Evolutionary conservation across 64 coral and sea anemone species (phyloP).

Genomic region (Cladopsammia gracilis): DNA sequence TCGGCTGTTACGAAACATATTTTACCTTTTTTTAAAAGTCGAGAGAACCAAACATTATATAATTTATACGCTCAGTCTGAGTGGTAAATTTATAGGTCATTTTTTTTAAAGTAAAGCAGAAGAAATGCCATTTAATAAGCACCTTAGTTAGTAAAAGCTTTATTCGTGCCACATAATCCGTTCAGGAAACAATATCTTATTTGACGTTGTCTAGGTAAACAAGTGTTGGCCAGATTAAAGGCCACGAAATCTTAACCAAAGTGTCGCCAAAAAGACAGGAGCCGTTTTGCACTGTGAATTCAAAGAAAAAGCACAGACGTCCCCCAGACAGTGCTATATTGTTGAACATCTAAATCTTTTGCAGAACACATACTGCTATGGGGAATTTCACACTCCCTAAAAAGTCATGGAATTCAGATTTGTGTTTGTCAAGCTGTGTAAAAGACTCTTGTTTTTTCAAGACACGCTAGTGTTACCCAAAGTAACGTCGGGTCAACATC

Average conservation of each 20-base stretch:
- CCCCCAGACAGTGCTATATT: neutral
- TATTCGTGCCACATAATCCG: neutral
- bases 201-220: neutral
- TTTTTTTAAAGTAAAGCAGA: no score
- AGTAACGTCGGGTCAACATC: neutral
- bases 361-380: neutral
- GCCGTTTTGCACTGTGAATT: neutral
- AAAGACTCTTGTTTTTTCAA: constrained; percentile 24
- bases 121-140: neutral
- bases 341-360: neutral
- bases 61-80: no score
- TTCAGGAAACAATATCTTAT: neutral
- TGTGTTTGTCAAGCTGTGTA: constrained; percentile 16
- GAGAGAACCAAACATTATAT: no score
- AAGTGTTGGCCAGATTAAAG: neutral
- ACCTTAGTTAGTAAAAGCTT: neutral
- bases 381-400: neutral
- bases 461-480: neutral
- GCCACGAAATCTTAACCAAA: neutral
- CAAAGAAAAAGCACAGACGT: neutral
- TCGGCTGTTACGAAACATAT: no score
- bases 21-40: no score
- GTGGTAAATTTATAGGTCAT: no score
- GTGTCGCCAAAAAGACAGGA: neutral
- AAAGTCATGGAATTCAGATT: constrained; percentile 30